Evolutionary conservation across 1,140 invertebrate genomes (phyloP).

Genomic region (Bradysia coprophila): DNA sequence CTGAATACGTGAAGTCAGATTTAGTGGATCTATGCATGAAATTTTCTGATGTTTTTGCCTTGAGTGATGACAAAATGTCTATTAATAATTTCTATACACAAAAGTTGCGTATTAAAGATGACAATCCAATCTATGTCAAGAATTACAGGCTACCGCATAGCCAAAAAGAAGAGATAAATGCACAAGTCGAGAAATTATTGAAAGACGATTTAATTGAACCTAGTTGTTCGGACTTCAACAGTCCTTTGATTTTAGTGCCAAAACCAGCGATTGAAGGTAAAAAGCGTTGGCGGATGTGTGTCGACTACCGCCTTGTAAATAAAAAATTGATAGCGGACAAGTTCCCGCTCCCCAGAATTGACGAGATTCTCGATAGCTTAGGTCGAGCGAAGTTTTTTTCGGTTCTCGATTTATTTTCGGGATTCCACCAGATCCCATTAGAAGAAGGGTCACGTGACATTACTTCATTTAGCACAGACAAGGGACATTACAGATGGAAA

Average conservation of each 20-base stretch:
- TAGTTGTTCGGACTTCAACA: background rate
- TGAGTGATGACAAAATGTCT: conserved; percentile 5
- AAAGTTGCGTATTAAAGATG: conserved; percentile 4
- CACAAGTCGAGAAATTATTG: conserved; percentile 1
- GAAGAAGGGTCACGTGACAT: conserved; percentile 11
- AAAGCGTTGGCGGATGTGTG: conserved; percentile 2
- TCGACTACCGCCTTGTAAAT: conserved; percentile 4
- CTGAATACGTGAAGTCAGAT: too few relatives aligned
- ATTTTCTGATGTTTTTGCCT: conserved; percentile 8
- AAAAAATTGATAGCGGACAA: conserved; percentile 9
- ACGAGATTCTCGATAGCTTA: conserved; percentile 16
- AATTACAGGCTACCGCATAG: conserved; percentile 2
- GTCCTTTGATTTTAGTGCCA: conserved; percentile 2
- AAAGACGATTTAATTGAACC: conserved; percentile 2
- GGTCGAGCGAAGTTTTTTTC: conserved; percentile 14
- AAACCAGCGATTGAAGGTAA: background rate
- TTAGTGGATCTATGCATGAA: too few relatives aligned
- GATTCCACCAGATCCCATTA: conserved; percentile 24
- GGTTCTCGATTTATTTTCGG: conserved; percentile 16
- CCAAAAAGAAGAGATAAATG: conserved; percentile 1
- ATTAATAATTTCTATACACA: conserved; percentile 8
- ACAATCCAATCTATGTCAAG: conserved; percentile 1
- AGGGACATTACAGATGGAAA: conserved; percentile 4
- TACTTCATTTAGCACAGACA: conserved; percentile 13
- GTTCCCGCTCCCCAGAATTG: conserved; percentile 25